Evolutionary conservation across 2,888 invertebrate genomes (phyloP).

Genomic region (Drosophila ezoana): DNA sequence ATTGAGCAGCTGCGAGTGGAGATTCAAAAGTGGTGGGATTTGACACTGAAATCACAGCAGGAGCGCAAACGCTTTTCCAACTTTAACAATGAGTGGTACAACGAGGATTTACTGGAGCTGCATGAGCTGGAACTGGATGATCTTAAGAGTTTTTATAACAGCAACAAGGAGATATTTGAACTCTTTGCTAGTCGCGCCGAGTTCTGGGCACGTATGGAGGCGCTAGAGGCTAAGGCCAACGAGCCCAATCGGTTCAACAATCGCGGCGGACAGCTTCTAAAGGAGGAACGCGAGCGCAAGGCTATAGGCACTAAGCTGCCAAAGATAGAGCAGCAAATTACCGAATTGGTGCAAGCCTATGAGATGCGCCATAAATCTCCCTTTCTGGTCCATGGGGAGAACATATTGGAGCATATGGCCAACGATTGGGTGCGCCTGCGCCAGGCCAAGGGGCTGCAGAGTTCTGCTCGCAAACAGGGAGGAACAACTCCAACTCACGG

Average conservation of each 20-base stretch:
- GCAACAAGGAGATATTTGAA: conserved; percentile 88
- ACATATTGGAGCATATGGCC: conserved; percentile 87
- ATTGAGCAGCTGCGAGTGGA: conserved; percentile 88
- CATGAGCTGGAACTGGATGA: conserved; percentile 92
- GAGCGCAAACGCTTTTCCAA: conserved; percentile 88
- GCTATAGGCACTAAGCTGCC: conserved; percentile 89
- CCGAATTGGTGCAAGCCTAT: conserved; percentile 86
- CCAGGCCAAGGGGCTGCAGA: conserved; percentile 75
- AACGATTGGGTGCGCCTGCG: conserved; percentile 87
- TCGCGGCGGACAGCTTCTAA: conserved; percentile 93
- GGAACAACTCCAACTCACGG: conserved; percentile 58
- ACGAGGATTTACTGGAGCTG: conserved; percentile 91
- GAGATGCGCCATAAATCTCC: conserved; percentile 86
- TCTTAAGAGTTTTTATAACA: conserved; percentile 88
- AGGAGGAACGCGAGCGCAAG: conserved; percentile 95
- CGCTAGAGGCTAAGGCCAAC: conserved; percentile 90
- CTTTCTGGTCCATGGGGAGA: conserved; percentile 88
- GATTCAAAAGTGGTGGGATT: conserved; percentile 91
- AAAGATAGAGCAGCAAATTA: conserved; percentile 89
- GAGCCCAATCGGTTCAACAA: conserved; percentile 94
- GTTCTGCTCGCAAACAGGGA: conserved; percentile 85
- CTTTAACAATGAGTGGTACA: conserved; percentile 89
- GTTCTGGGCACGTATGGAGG: conserved; percentile 91
- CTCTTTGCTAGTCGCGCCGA: conserved; percentile 88
- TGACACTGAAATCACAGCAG: conserved; percentile 88